These are phyloP conservation scores for Petrolisthes manimaculis DNA, from an alignment of 2,888 invertebrate species.

Conservation along the genomic window DNA sequence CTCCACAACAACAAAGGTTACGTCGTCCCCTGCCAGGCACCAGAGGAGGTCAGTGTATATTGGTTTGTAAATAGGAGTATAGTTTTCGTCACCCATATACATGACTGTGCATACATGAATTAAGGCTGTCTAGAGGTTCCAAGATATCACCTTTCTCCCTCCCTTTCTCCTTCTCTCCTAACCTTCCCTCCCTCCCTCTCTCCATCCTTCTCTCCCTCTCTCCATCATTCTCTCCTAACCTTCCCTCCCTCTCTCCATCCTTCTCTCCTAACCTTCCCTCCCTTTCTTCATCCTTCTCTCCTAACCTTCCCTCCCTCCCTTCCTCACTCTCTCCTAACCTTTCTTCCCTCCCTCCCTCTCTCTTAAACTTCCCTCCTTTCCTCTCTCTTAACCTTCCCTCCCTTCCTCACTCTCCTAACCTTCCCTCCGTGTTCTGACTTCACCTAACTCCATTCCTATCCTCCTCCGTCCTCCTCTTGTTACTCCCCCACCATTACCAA, in stretches of 20 bases:
- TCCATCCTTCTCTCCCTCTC: background rate
- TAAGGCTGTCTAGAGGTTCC: no score
- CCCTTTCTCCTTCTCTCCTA: background rate
- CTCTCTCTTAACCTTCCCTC: background rate
- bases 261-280: background rate
- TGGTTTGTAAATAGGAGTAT: no score
- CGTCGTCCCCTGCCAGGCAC: no score
- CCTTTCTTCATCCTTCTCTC: background rate
- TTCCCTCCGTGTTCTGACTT: background rate
- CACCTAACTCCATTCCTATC: background rate
- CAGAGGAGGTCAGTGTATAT: no score
- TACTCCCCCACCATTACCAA: no score
- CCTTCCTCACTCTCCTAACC: background rate
- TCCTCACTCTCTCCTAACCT: background rate
- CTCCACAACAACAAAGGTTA: no score
- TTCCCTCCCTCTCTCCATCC: background rate
- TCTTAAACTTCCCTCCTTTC: no score
- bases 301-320: background rate
- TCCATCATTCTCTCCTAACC: no score
- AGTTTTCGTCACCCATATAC: no score
- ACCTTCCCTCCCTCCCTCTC: background rate
- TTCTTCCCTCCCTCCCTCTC: no score
- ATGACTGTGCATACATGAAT: no score
- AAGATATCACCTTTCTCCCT: background rate
- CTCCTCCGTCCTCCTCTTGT: no score